Evolutionary conservation across 2,888 invertebrate species (phyloP).

Genomic region (Minunthozetes semirufus): DNA sequence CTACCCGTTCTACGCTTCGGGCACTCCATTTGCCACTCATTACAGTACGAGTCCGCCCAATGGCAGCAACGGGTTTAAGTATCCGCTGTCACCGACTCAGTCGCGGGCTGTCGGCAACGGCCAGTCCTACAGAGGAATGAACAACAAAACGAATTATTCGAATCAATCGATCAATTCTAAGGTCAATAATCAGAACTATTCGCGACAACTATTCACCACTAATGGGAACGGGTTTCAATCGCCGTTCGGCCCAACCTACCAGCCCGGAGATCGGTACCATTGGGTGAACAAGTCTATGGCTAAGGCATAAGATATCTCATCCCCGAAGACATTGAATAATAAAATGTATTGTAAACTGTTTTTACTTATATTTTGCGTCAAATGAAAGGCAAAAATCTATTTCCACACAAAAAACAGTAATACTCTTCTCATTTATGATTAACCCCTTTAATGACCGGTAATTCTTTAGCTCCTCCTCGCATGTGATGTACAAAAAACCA

Average conservation of each 20-base stretch:
- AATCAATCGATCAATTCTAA: constrained; percentile 26
- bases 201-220: background rate
- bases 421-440: background rate
- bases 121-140: background rate
- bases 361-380: background rate
- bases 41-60: constrained; percentile 12
- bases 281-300: constrained; percentile 30
- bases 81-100: constrained; percentile 3
- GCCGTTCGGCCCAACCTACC: background rate
- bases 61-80: background rate
- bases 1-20: constrained; percentile 1
- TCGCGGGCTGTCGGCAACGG: background rate
- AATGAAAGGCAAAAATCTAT: no score
- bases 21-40: constrained; percentile 26
- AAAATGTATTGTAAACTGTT: background rate
- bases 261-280: constrained; percentile 22
- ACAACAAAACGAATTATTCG: constrained; percentile 11
- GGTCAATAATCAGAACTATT: background rate
- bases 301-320: constrained; percentile 12
- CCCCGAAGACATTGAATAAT: background rate
- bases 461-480: background rate
- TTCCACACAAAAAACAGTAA: constrained; percentile 7
- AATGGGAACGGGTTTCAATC: background rate
- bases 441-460: background rate
- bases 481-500: background rate